Percentiles rank a stretch among this genome's conserved stretches.
Evolutionary conservation across 2,113 vertebrate genomes (phyloP).

Genomic region (Osmerus mordax): DNA sequence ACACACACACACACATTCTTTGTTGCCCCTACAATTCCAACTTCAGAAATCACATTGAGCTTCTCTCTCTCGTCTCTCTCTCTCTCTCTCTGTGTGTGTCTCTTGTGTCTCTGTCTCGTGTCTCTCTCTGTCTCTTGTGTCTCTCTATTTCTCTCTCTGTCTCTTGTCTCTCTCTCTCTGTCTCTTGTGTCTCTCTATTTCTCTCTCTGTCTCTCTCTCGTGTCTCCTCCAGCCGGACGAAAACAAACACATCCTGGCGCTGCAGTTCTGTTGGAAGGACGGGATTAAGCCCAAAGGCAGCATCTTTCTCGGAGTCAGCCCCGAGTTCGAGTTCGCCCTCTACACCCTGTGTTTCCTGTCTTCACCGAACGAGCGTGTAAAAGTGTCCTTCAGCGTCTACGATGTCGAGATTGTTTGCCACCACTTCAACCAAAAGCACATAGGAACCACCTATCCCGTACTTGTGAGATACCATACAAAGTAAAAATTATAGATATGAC

Average conservation of each 20-base stretch:
- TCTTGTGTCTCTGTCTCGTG: no score
- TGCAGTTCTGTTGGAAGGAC: slow-evolving; percentile 80
- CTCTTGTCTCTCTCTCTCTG: neutral
- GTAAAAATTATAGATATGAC: neutral
- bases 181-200: neutral
- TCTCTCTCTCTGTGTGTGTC: no score
- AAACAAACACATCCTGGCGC: slow-evolving; percentile 75
- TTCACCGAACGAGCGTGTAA: slow-evolving; percentile 72
- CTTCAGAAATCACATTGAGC: no score
- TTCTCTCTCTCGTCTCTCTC: no score
- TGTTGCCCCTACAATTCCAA: no score
- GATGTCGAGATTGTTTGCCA: slow-evolving; percentile 78
- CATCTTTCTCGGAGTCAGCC: slow-evolving; percentile 79
- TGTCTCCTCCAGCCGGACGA: slow-evolving; percentile 68
- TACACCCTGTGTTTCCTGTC: slow-evolving; percentile 78
- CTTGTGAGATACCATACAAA: slow-evolving; percentile 54
- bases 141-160: neutral
- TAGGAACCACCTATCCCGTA: slow-evolving; percentile 76
- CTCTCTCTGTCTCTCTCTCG: neutral
- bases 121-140: neutral
- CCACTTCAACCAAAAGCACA: slow-evolving; percentile 76
- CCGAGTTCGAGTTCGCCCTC: slow-evolving; percentile 77
- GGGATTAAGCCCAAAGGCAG: slow-evolving; percentile 78
- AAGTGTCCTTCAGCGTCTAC: slow-evolving; percentile 74
- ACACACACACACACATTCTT: no score